Evolutionary conservation across 2,888 invertebrate genomes (phyloP), one percentile per base, ranked within the genome.

Genomic region (Trichopoda pennipes): DNA sequence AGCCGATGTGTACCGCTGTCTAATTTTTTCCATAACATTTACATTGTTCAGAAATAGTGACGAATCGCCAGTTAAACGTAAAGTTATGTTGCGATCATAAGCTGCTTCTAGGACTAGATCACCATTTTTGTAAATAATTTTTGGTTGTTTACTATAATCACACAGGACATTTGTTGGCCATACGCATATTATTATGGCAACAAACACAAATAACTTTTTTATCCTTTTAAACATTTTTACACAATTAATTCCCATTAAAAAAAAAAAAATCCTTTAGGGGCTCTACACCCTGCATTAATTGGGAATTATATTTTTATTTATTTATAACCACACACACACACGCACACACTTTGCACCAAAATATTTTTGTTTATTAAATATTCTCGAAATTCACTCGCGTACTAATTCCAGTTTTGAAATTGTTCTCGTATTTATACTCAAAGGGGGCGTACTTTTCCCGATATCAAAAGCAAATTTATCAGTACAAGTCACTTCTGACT

Each of bases 51-150:
- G 89, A 32, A 93, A 91, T 61, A 93, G 91, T 78, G 96, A 88
- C 89, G 96, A 91, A 42, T 94, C 93, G 79, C 95, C 96, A 28
- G 96, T 90, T 0, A 95, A 92, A 53, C 93, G 92, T 82, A 98
- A 93, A 44, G 95, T 94, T 69, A 98, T 95, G 90, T 96, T 97
- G 89, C 94, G 94, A 86, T 95, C 94, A 69, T 92, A 91, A 0
- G 95, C 97, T 21, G 96, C 94, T 87, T 94, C 93, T 77, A 98
- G 92, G 81, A 94, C 92, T 35, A 98, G 92, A 89, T 96, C 93
- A 17, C 98, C 98, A 92, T 96, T 93, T 87, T 92, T 92, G 83
- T 93, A 93, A 21, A 58, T 9, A 35, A 90, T 84, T 79, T 87
- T 86, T 8, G 88, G 87, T 17, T 86, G 87, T 0, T 77, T 51